phyloP scores from a whole-genome alignment of 2,888 invertebrate species.

The Cecidostiba fungosa region DNA sequence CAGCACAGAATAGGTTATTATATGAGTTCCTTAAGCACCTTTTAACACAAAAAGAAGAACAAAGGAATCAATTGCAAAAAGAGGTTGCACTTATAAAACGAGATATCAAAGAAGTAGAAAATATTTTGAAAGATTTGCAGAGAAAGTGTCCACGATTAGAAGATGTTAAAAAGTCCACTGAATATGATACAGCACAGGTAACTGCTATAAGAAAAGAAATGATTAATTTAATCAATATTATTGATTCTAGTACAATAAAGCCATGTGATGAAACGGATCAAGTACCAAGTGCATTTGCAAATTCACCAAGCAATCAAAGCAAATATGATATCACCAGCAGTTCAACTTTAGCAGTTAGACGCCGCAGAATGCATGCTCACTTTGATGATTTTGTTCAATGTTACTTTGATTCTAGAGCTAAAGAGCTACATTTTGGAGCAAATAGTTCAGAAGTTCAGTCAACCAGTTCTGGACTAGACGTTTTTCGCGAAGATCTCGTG shows the following conservation, averaged over 20 bases:
- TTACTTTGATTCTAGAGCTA: constrained; percentile 90
- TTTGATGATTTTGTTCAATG: constrained; percentile 95
- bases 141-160: constrained; percentile 83
- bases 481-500: constrained; percentile 92
- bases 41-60: constrained; percentile 86
- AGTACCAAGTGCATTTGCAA: constrained; percentile 68
- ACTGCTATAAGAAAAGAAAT: constrained; percentile 83
- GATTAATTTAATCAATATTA: constrained; percentile 82
- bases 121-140: constrained; percentile 83
- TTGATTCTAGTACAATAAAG: constrained; percentile 81
- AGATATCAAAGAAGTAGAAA: constrained; percentile 88
- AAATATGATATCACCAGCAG: constrained; percentile 69
- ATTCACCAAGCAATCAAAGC: constrained; percentile 67
- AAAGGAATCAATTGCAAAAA: constrained; percentile 84
- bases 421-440: constrained; percentile 86
- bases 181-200: constrained; percentile 81
- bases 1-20: constrained; percentile 90
- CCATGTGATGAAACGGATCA: constrained; percentile 67
- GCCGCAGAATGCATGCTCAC: constrained; percentile 90
- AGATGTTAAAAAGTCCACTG: constrained; percentile 81
- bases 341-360: constrained; percentile 85
- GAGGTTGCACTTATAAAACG: constrained; percentile 89
- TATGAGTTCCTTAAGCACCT: constrained; percentile 92
- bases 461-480: constrained; percentile 83
- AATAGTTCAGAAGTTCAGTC: constrained; percentile 70